Evolutionary conservation across 2,113 vertebrate genomes (phyloP), one percentile per base, ranked within the genome.

Genomic region (Prunella fulvescens): DNA sequence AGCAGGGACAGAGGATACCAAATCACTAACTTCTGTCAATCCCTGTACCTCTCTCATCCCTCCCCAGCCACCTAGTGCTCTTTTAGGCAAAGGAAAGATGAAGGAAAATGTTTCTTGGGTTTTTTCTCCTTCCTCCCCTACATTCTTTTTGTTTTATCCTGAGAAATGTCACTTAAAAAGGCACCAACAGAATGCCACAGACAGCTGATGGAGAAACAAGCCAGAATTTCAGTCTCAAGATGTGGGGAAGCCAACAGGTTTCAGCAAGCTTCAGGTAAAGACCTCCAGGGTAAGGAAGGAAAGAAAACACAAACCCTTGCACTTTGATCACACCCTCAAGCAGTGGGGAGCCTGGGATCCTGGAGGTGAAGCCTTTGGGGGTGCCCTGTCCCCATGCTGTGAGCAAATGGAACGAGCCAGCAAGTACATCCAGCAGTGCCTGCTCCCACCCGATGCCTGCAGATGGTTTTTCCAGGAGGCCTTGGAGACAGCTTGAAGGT

Each of bases 321-420:
- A 0, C 9, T 84, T 74, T 3, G 2, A 20, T 60, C 66, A 19
- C 9, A 18, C 6, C 44, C 10, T 60, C 20, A 44, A 35, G 51
- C 20, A 45, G 60, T 1, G 0, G 71, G 48, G 33, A 71, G 48
- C 37, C 48, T 0, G 2, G 50, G 44, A 54, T 4, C 3, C 78
- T 64, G 0, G 0, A 82, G 53, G 33, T 25, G 23, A 64, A 74
- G n/a, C 22, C 73, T 67, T 66, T 19, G 22, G 37, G 33, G 20
- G 1, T 58, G 35, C 35, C 53, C 26, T 1, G 0, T 62, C 69
- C 40, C 35, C 1, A 6, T 0, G 1, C 18, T 0, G 0, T 1
- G 5, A 1, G 1, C 35, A 51, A 40, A 26, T 0, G 0, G 37
- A 54, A 54, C 0, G 1, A 86, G 54, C 42, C 45, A 28, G 25